Evolutionary conservation across 2,888 invertebrate genomes (phyloP).

Genomic region (Willowsia nigromaculata): DNA sequence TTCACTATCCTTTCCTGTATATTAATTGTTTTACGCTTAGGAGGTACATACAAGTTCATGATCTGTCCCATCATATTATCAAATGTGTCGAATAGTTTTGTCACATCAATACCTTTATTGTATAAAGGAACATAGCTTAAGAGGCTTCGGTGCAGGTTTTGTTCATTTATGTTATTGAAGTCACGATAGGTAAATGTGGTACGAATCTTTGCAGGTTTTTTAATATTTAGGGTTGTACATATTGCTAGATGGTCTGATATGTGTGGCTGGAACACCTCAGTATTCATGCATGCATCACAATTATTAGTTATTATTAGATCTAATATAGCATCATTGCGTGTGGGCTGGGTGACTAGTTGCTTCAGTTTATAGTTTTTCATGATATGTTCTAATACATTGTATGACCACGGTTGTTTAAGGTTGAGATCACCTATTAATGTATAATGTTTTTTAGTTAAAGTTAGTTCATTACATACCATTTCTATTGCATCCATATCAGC

Average conservation of each 20-base stretch:
- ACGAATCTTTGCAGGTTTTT: not conserved
- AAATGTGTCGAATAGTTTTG: too few relatives aligned
- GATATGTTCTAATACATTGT: not conserved
- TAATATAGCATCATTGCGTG: conserved; percentile 15
- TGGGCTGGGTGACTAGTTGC: conserved; percentile 14
- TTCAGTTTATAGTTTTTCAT: not conserved
- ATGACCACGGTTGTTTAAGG: not conserved
- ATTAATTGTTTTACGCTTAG: too few relatives aligned
- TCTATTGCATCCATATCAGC: not conserved
- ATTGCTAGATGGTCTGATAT: conserved; percentile 25
- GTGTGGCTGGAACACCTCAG: not conserved
- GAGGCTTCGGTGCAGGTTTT: not conserved
- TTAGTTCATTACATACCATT: not conserved
- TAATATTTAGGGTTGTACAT: not conserved
- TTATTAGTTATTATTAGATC: conserved; percentile 45
- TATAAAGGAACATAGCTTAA: not conserved
- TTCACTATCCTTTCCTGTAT: not conserved
- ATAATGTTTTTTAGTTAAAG: not conserved
- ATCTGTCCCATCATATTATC: too few relatives aligned
- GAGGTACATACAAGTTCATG: too few relatives aligned
- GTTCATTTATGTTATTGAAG: not conserved
- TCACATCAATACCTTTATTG: not conserved
- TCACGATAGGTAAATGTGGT: not conserved
- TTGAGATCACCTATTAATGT: conserved; percentile 6
- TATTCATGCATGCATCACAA: not conserved